Base-by-base conservation (phyloP, 2,797 vertebrate species). In the Onychomys arenicola region DNA sequence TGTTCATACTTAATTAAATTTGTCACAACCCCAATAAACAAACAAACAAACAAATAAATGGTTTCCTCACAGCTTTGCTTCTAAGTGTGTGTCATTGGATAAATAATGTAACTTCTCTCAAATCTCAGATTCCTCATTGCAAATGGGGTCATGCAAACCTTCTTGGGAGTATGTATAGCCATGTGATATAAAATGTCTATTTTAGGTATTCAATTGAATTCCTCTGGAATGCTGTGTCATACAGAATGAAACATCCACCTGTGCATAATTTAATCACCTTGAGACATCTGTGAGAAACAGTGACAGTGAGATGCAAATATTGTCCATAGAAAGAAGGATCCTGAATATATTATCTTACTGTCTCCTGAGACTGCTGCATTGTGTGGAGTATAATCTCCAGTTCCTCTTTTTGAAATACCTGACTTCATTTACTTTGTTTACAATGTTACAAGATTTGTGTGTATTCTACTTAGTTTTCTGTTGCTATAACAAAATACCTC, bases 281-380 rank as follows among this genome's bases (percentile, higher is more conserved):
- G 23, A 16, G 23, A 83, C 13, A 78, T 91, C 4, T 1, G 0
- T 23, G 3, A 0, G 13, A 21, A 23, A 4, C 0, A 43, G 21
- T 61, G 19, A 43, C 13, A 16, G 10, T 32, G 11, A n/a, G 23
- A 67, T 57, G 12, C n/a, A 77, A 84, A 37, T 23, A 11, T 6
- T 73, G 21, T 37, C 12, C 43, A 49, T 0, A 82, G 37, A 23
- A 2, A 86, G 69, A 2, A 86, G 69, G 83, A 13, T 46, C 65
- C 3, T 59, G 12, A 89, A 43, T 0, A 0, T 17, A 17, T 5
- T 8, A 29, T n/a, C 17, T 69, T 63, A 57, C 37, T 75, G 52
- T 25, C 32, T 6, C 32, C 63, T 80, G n/a, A 57, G 55, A 5
- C 1, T n/a, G 32, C 46, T n/a, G 55, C 4, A 16, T 32, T 23